Evolutionary conservation across 2,113 vertebrate genomes (phyloP), one percentile per base, ranked within the genome.

Genomic region (Catharus fuscescens): DNA sequence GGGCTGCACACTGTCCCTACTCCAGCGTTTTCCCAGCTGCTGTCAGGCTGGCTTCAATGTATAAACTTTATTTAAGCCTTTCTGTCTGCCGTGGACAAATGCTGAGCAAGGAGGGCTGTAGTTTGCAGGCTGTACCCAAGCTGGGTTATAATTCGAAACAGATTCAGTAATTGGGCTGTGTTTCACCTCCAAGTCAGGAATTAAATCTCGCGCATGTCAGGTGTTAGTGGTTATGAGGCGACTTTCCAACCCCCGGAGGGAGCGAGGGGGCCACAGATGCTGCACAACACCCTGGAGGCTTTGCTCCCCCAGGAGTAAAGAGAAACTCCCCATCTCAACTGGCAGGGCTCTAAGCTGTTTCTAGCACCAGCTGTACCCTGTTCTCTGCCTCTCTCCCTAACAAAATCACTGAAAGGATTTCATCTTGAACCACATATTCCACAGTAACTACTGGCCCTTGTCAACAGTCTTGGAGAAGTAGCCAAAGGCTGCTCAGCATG

Each of bases 121-220:
- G 52, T 47, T 71, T 86, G 44, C 65, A 93, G 65, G 16, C 72
- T 38, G 60, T 56, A 28, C 52, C 56, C 80, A 86, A 81, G 5
- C 45, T 36, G 83, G 32, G 61, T 64, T 79, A 16, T 96, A 97
- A 96, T 87, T 93, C 0, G 0, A 93, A 93, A 72, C 92, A 93
- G 88, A 92, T 78, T 88, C 2, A 0, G 72, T 83, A 88, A 96
- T 47, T 81, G 53, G 0, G 1, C 60, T 74, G 62, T 15, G 17
- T 76, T 91, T 85, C 77, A 91, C 87, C 86, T 93, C 84, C 66
- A 54, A 73, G 38, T 42, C 81, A 92, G 80, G 77, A 89, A 82
- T 78, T n/a, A 84, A 83, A 82, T 54, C 64, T 60, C 7, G 4
- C 0, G 2, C 56, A n/a, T 34, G 67, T 92, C 94, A 86, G 94